These are phyloP conservation scores for Cephus cinctus DNA, from an alignment of 1,140 invertebrate species.

Conservation along the genomic window DNA sequence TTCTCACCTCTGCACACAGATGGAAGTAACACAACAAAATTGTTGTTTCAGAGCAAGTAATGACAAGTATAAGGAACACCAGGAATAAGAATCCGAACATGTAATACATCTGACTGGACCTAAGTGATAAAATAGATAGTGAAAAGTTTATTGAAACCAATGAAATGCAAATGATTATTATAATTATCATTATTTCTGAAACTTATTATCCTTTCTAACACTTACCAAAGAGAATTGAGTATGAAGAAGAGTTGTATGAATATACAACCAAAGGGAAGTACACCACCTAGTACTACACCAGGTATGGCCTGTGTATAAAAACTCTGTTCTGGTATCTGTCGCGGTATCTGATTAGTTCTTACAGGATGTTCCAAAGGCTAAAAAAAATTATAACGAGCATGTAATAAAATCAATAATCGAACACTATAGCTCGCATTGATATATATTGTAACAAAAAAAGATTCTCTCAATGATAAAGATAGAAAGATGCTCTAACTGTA, in stretches of 20 bases:
- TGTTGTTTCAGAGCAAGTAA: slow-evolving; percentile 98
- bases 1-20: slow-evolving; percentile 92
- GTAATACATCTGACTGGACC: slow-evolving; percentile 92
- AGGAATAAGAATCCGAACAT: slow-evolving; percentile 99
- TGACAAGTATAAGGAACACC: slow-evolving; percentile 95
- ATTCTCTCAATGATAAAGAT: too few relatives aligned
- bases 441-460: too few relatives aligned
- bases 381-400: too few relatives aligned
- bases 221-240: slow-evolving; percentile 94
- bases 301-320: slow-evolving; percentile 93
- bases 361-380: slow-evolving; percentile 94
- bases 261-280: slow-evolving; percentile 98
- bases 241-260: slow-evolving; percentile 99
- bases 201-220: too few relatives aligned
- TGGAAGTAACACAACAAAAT: slow-evolving; percentile 98
- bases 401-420: too few relatives aligned
- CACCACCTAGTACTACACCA: slow-evolving; percentile 95
- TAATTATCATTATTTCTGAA: too few relatives aligned
- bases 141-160: too few relatives aligned
- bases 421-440: too few relatives aligned
- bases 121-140: slow-evolving; percentile 20
- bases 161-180: too few relatives aligned
- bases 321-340: slow-evolving; percentile 97
- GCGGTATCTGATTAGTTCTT: slow-evolving; percentile 96
- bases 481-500: too few relatives aligned